Evolutionary conservation across 2,888 invertebrate species (phyloP), one percentile per base, ranked within the genome.

Genomic region (Conops quadrifasciatus): DNA sequence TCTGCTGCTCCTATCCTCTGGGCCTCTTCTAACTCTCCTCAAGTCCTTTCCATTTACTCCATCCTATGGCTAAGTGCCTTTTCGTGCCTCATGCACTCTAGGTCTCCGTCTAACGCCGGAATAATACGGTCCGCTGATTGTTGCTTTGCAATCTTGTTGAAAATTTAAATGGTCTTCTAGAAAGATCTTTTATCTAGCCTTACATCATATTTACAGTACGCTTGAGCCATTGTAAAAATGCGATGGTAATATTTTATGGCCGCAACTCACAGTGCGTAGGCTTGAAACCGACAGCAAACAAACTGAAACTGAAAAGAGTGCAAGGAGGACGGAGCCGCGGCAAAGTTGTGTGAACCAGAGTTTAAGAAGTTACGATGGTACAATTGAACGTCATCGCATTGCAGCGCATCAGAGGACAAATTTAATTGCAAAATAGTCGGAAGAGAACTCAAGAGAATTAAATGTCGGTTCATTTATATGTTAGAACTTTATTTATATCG

Each of bases 181-280:
- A 15, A 28, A 67, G 30, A 21, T 26, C 30, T 67, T 75, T 74
- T 74, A 75, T 75, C 75, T 73, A 73, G 62, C 62, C 73, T 74
- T 71, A 72, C 74, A 75, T 74, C 75, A 75, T 74, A 73, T 74
- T 73, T 75, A 75, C 73, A 74, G 72, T 72, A 60, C 58, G 28
- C 28, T 16, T 11, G 30, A 47, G 47, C 59, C 67, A 67, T 67
- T 67, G 67, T 67, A 59, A 60, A 19, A 19, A 59, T 45, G 59
- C 45, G 30, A 28, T 59, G 59, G 67, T 45, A 67, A 67, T 67
- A 67, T 59, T 45, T 67, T 59, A 67, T 28, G 67, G 28, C 24
- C 16, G 24, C 59, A 36, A 30, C 28, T 21, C 36, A 36, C 30
- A 5, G 53, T 66, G 66, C 66, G 66, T 66, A 66, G 66, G 66